Conservation (phyloP, 2,797 vertebrate species). For the Staurois parvus region DNA sequence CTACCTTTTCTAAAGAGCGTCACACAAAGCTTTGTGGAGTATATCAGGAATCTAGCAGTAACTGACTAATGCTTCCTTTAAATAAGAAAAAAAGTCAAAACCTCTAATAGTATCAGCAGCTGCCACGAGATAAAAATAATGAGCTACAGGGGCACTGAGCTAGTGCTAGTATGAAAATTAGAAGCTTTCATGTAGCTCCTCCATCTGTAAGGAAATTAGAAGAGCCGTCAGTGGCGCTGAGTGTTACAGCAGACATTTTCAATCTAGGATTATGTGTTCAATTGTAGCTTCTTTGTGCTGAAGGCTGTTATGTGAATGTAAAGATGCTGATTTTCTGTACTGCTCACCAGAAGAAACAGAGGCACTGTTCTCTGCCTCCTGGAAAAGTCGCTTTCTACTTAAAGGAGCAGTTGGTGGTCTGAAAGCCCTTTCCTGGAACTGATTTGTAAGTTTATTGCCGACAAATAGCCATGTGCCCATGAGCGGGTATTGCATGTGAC, state of each 20-base stretch:
- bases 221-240: constrained; percentile 55
- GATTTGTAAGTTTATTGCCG: background rate
- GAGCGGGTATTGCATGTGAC: too few species aligned
- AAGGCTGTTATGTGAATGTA: constrained; percentile 59
- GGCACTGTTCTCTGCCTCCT: constrained; percentile 42
- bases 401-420: background rate
- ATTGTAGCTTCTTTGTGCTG: constrained; percentile 61
- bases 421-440: background rate
- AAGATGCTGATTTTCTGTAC: constrained; percentile 54
- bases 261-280: constrained; percentile 63
- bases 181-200: constrained; percentile 65
- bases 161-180: constrained; percentile 67
- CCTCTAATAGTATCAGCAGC: constrained; percentile 71
- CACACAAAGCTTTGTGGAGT: constrained; percentile 73
- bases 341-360: constrained; percentile 35
- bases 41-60: constrained; percentile 73
- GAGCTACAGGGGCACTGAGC: constrained; percentile 68
- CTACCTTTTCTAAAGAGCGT: constrained; percentile 70
- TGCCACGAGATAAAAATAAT: constrained; percentile 74
- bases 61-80: constrained; percentile 72
- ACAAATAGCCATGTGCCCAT: too few species aligned
- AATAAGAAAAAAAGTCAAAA: constrained; percentile 71
- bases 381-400: constrained; percentile 5
- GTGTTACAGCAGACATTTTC: constrained; percentile 49
- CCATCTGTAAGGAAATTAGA: constrained; percentile 62